phyloP scores from a whole-genome alignment of 1,140 invertebrate genomes.

The Scaptomyza graminum region DNA sequence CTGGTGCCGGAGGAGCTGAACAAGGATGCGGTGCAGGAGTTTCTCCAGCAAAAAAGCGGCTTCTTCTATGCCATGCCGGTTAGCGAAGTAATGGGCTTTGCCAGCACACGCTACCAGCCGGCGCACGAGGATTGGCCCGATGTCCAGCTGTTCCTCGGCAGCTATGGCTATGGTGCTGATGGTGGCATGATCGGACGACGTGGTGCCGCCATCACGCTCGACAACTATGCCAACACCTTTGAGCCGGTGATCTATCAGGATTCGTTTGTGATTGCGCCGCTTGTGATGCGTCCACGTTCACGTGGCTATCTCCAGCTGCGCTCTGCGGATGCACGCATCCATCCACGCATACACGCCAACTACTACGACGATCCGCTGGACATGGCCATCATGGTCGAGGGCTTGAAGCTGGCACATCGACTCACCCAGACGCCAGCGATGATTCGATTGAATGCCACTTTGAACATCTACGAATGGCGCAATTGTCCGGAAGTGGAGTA shows the following conservation, averaged over 20 bases:
- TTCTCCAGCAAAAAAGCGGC: constrained; percentile 85
- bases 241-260: constrained; percentile 88
- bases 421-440: constrained; percentile 88
- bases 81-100: constrained; percentile 90
- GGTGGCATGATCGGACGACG: constrained; percentile 89
- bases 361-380: constrained; percentile 90
- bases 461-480: constrained; percentile 87
- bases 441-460: constrained; percentile 86
- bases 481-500: constrained; percentile 85
- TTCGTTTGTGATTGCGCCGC: constrained; percentile 87
- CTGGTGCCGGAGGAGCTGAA: constrained; percentile 86
- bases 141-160: constrained; percentile 89
- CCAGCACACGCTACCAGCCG: constrained; percentile 89
- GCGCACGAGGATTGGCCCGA: constrained; percentile 89
- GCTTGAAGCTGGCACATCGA: constrained; percentile 87
- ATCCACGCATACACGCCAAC: constrained; percentile 92
- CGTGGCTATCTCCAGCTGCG: constrained; percentile 88
- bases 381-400: constrained; percentile 89
- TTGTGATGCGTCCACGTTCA: constrained; percentile 89
- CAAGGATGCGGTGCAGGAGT: constrained; percentile 85
- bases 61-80: constrained; percentile 88
- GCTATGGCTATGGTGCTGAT: constrained; percentile 89
- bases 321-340: constrained; percentile 87
- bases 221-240: constrained; percentile 88
- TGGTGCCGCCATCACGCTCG: constrained; percentile 87